phyloP scores from a whole-genome alignment of 2,888 invertebrate genomes.

The Resseliella maxima region DNA sequence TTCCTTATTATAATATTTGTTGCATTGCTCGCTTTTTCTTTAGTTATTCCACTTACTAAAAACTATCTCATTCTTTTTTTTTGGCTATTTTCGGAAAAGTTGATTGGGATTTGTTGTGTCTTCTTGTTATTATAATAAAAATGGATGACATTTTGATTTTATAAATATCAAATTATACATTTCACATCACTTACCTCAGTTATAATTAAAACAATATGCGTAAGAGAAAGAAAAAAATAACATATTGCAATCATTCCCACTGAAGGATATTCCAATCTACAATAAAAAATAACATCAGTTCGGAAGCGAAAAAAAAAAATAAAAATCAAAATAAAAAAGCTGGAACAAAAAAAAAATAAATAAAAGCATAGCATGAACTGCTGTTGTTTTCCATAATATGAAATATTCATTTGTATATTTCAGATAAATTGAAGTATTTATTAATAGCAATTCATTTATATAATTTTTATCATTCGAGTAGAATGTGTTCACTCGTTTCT shows the following conservation, averaged over 20 bases:
- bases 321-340: not conserved
- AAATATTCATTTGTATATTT: constrained; percentile 39
- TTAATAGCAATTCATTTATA: not conserved
- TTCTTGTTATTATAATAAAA: no score
- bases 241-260: not conserved
- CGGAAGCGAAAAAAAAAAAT: no score
- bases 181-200: not conserved
- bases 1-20: constrained; percentile 33
- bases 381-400: not conserved
- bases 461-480: not conserved
- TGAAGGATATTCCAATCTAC: not conserved
- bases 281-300: not conserved
- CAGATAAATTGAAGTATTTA: constrained; percentile 45
- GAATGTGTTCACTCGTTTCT: not conserved
- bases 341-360: not conserved
- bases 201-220: not conserved
- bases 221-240: not conserved
- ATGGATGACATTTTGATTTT: constrained; percentile 22
- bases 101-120: not conserved
- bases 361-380: not conserved
- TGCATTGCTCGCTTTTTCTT: constrained; percentile 7
- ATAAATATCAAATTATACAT: no score
- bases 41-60: not conserved
- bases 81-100: not conserved
- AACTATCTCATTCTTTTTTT: not conserved